Evolutionary conservation across 2,888 invertebrate species (phyloP), one percentile per base, ranked within the genome.

Genomic region (Heliconius charithonia): DNA sequence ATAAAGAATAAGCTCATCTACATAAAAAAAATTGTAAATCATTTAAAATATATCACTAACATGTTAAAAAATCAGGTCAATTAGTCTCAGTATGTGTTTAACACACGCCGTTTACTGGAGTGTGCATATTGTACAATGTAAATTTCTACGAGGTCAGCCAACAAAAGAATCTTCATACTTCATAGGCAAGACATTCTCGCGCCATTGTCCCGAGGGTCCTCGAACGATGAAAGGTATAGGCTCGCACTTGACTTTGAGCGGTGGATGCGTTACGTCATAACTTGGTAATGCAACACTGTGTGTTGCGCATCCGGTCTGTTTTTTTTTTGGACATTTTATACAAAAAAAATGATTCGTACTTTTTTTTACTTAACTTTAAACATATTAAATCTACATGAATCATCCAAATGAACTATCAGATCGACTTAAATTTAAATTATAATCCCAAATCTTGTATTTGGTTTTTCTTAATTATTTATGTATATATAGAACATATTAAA

Each of bases 211-310:
- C 45, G 37, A 79, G 80, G 74, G 79, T 72, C 66, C 79, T 80
- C 79, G 62, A 79, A 59, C 76, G 56, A 66, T 80, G 80, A 80
- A 78, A 78, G 80, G 77, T 65, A 75, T 74, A 79, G 76, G 65
- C 72, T 74, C 69, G 70, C 79, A 73, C 81, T 78, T 81, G 82
- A 76, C 82, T 77, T 76, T 75, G 78, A 81, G 72, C 72, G 72
- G 59, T 72, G 29, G 63, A 37, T 74, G 74, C 74, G 63, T 77
- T 77, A 77, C 66, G 32, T 77, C 65, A 63, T 59, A 63, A 71
- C 70, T 63, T 45, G 45, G 62, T 71, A 76, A 63, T 76, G 76
- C 71, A 63, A 62, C 62, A 13, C 51, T 56, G 71, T 32, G 12
- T 13, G n/a, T 45, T 45, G 51, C 32, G 32, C 32, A 16, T 32